Conservation (phyloP, 2,888 invertebrate species). For the Enchytraeus crypticus region DNA sequence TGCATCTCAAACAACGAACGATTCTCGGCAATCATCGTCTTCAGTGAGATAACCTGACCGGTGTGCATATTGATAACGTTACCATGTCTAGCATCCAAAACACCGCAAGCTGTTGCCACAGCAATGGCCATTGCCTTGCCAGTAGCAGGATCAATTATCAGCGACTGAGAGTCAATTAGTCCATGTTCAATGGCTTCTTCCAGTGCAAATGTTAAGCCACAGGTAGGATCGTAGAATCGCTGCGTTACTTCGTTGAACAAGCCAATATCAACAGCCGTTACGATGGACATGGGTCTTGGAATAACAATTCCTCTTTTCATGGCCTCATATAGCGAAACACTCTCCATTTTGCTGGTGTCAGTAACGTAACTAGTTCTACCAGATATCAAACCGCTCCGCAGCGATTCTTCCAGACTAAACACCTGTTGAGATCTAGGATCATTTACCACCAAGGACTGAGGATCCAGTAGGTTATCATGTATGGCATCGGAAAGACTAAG, state of each 20-base stretch:
- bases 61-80: constrained; percentile 43
- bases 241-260: constrained; percentile 28
- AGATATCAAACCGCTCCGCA: constrained; percentile 62
- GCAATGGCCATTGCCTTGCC: constrained; percentile 28
- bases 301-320: constrained; percentile 52
- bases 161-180: constrained; percentile 26
- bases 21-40: constrained; percentile 20
- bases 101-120: constrained; percentile 26
- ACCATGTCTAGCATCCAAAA: constrained; percentile 28
- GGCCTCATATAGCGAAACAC: constrained; percentile 75
- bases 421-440: constrained; percentile 27
- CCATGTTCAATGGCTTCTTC: constrained; percentile 29
- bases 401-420: constrained; percentile 31
- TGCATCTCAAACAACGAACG: neutral
- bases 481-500: constrained; percentile 54
- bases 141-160: constrained; percentile 29
- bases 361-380: constrained; percentile 58
- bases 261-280: constrained; percentile 29
- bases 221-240: constrained; percentile 28
- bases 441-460: constrained; percentile 26
- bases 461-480: constrained; percentile 24
- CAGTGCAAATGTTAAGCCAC: constrained; percentile 24
- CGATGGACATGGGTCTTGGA: constrained; percentile 27
- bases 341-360: constrained; percentile 42
- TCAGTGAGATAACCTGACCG: constrained; percentile 51